Base-by-base conservation (phyloP, 2,113 vertebrate genomes). In the Brachyistius frenatus region DNA sequence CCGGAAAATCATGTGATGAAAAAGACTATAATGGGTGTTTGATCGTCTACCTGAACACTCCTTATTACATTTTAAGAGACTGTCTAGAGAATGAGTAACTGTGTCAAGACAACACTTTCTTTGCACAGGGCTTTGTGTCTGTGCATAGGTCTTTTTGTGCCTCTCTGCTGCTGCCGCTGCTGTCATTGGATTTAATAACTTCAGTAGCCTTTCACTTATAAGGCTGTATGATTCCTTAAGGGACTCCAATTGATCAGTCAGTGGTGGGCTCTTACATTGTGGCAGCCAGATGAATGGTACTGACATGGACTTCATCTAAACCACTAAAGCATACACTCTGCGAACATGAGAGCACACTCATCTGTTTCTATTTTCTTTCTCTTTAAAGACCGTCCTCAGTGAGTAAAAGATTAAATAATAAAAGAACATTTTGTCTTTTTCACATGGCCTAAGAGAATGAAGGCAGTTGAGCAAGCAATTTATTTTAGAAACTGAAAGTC, bases 241-340 rank as follows among this genome's bases (percentile, higher is more conserved):
- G 89, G 90, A 91, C 68, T 80, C 66, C 85, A 81, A 92, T 93
- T 92, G 91, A 93, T 93, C 90, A 93, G 88, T 92, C 88, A 89
- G 88, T 73, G 72, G 87, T 85, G 78, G 85, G 83, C 84, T 78
- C 67, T 86, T 84, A 86, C 69, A 49, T 73, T 47, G 62, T 87
- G 85, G 69, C 88, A 88, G 91, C 60, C 68, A 90, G 93, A 94
- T 90, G 91, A 92, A 93, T 93, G 80, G 76, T 74, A 78, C 88
- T 78, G 88, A 86, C 91, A 84, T 58, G 65, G 86, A 89, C 83
- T 83, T 91, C 86, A 90, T 91, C 89, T 80, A 74, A 86, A 89
- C 76, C 79, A 39, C 86, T 73, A 85, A 86, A 85, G 85, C 79
- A 81, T 87, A 76, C 80, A 84, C 86, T 76, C 52, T 66, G 86